phyloP scores from a whole-genome alignment of 2,888 invertebrate species.

The Neoaliturus tenellus region DNA sequence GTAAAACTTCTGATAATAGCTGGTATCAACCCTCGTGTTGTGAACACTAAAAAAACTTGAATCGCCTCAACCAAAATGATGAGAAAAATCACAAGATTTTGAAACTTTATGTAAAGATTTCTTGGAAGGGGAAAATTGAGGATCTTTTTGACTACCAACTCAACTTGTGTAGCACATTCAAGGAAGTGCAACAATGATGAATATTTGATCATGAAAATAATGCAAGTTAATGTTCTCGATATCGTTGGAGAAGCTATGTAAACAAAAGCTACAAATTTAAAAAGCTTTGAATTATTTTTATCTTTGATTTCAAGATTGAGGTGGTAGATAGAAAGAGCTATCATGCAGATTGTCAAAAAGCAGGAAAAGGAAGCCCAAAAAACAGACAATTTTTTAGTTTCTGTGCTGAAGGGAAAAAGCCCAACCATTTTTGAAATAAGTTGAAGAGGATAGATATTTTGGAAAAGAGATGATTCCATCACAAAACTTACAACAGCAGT shows the following conservation, averaged over 20 bases:
- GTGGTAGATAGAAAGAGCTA: not conserved
- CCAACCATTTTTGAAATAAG: slow-evolving; percentile 1
- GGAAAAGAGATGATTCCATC: not conserved
- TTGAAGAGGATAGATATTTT: not conserved
- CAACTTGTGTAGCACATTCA: not conserved
- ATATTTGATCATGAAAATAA: not conserved
- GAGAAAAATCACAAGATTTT: not conserved
- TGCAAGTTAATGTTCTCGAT: not conserved
- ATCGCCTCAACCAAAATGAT: not conserved
- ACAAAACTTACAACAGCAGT: not conserved
- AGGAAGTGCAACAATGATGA: slow-evolving; percentile 3
- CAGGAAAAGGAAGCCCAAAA: not conserved
- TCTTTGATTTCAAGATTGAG: not conserved
- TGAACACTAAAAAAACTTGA: slow-evolving; percentile 1
- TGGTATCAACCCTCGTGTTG: not conserved
- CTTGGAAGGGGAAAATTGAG: slow-evolving; percentile 11
- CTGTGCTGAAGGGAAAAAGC: not conserved
- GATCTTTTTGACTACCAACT: not conserved
- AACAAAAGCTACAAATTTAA: slow-evolving; percentile 36
- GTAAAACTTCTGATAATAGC: slow-evolving; percentile 9
- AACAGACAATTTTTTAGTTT: not conserved
- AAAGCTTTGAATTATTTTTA: slow-evolving; percentile 18
- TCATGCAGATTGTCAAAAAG: not conserved
- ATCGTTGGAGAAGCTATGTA: slow-evolving; percentile 2
- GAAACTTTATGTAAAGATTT: slow-evolving; percentile 23